A percentile compares a stretch with the other conserved stretches of the same genome.
These are phyloP conservation scores for Columba livia DNA, from an alignment of 2,113 vertebrate species.

Conservation along the genomic window DNA sequence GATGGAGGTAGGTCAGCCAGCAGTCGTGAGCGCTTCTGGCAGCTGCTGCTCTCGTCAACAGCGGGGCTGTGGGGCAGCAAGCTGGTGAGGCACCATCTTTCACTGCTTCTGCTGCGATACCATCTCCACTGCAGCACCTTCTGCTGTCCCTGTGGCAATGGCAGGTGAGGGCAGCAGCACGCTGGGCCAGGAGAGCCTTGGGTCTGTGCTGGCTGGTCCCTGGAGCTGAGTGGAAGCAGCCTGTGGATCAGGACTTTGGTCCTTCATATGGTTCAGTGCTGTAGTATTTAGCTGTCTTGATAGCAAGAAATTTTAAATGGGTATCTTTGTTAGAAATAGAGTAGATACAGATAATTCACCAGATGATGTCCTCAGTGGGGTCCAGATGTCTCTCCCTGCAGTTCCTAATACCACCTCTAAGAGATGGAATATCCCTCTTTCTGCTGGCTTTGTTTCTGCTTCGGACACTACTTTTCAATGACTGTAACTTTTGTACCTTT, in stretches of 20 bases:
- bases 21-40: not conserved
- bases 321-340: not conserved
- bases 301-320: not conserved
- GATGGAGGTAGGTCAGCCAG: slow-evolving; percentile 50
- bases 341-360: not conserved
- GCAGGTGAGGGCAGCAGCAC: slow-evolving; percentile 30
- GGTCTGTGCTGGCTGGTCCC: not conserved
- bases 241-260: not conserved
- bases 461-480: not conserved
- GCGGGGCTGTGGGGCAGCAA: slow-evolving; percentile 31
- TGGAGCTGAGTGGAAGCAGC: not conserved
- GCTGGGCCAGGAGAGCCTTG: not conserved
- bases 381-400: not conserved
- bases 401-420: not conserved
- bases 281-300: not conserved
- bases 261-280: not conserved
- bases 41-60: slow-evolving; percentile 23
- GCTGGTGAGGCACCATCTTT: slow-evolving; percentile 44
- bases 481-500: not conserved
- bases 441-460: slow-evolving; percentile 21
- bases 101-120: slow-evolving; percentile 41
- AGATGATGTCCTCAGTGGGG: not conserved
- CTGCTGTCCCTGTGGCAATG: not conserved
- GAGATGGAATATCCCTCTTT: not conserved
- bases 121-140: slow-evolving; percentile 12